A percentile compares a stretch with the other conserved stretches of the same genome.
Conservation (phyloP, 2,797 vertebrate genomes). For the Picus viridis region DNA sequence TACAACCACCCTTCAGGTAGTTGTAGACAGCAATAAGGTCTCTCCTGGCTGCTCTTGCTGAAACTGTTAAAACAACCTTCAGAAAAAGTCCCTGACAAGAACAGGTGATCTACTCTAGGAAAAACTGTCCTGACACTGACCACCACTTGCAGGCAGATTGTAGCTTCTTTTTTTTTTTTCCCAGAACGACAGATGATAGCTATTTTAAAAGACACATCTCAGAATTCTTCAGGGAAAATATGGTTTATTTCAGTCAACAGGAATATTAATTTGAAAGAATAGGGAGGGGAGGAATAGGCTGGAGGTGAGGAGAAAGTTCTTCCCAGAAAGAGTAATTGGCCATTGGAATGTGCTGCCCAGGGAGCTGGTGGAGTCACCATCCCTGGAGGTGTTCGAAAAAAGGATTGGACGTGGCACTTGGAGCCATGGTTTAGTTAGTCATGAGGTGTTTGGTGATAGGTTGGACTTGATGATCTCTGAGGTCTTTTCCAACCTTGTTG, state of each 20-base stretch:
- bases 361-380: too few species aligned
- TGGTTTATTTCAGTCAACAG: not conserved
- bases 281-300: not conserved
- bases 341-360: too few species aligned
- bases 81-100: not conserved
- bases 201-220: constrained; percentile 8
- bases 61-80: not conserved
- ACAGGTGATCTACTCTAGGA: not conserved
- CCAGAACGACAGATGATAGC: not conserved
- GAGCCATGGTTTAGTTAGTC: too few species aligned
- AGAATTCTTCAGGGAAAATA: not conserved
- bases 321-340: too few species aligned
- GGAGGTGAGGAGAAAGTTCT: too few species aligned
- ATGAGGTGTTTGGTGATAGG: too few species aligned
- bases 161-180: not conserved
- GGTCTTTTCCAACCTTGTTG: too few species aligned
- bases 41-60: not conserved
- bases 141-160: not conserved
- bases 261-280: not conserved
- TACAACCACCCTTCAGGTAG: too few species aligned
- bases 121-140: not conserved
- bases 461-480: too few species aligned
- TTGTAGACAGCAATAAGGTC: too few species aligned
- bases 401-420: too few species aligned
- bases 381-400: too few species aligned